Conservation (phyloP, 2,888 invertebrate species). For the Leptinotarsa tumamoca region DNA sequence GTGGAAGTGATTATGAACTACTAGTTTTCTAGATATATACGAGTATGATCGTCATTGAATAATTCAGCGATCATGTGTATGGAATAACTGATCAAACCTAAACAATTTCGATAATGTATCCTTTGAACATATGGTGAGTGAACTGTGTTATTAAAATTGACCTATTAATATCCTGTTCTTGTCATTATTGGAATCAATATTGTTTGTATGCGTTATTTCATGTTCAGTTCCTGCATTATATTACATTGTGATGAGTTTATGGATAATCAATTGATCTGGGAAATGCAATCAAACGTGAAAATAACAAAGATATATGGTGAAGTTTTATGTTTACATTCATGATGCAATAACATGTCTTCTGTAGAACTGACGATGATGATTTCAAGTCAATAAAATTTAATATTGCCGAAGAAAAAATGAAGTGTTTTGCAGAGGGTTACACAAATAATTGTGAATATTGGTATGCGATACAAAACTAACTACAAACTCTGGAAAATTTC, state of each 20-base stretch:
- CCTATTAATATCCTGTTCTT: conserved; percentile 41
- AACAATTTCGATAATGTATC: background rate
- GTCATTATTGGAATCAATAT: conserved; percentile 37
- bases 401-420: no score
- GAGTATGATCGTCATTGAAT: no score
- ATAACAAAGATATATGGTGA: background rate
- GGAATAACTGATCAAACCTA: background rate
- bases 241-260: conserved; percentile 31
- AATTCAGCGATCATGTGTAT: background rate
- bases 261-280: conserved; percentile 22
- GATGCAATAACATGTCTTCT: no score
- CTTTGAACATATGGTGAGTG: conserved; percentile 5
- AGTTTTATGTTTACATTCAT: no score
- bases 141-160: conserved; percentile 31
- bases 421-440: no score
- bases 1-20: no score
- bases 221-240: conserved; percentile 35
- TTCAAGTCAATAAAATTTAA: no score
- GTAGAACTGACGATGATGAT: no score
- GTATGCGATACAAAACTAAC: no score
- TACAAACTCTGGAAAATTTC: no score
- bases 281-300: background rate
- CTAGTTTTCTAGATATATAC: no score
- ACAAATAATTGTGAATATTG: no score
- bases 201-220: conserved; percentile 38